phyloP scores from a whole-genome alignment of 2,113 vertebrate genomes.

The Pelecanus crispus region DNA sequence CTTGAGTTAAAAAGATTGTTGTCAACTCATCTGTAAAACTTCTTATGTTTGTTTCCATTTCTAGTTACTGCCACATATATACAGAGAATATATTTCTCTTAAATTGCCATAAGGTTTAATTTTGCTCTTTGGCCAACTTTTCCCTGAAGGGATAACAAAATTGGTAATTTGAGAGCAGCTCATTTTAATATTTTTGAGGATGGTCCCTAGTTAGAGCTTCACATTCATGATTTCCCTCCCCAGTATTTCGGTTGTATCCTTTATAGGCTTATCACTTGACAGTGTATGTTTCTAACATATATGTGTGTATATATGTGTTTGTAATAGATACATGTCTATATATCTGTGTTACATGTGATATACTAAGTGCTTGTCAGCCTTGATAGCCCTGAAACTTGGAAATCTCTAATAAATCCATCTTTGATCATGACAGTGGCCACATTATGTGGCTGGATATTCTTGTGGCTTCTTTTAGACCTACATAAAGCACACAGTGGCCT shows the following conservation, averaged over 20 bases:
- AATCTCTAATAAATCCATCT: background rate
- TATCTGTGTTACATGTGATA: background rate
- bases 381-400: background rate
- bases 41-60: background rate
- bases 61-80: background rate
- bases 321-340: background rate
- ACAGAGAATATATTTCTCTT: background rate
- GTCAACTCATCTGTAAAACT: background rate
- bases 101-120: background rate
- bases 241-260: background rate
- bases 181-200: background rate
- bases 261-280: background rate
- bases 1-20: background rate
- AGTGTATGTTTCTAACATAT: background rate
- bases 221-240: background rate
- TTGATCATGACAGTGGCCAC: background rate
- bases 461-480: background rate
- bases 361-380: background rate
- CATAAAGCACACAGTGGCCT: background rate
- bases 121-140: background rate
- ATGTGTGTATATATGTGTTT: background rate
- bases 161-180: background rate
- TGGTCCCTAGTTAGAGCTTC: background rate
- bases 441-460: background rate
- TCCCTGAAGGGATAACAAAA: background rate